Base-by-base conservation (phyloP, 2,888 invertebrate genomes). In the Sphaerophoria taeniata region DNA sequence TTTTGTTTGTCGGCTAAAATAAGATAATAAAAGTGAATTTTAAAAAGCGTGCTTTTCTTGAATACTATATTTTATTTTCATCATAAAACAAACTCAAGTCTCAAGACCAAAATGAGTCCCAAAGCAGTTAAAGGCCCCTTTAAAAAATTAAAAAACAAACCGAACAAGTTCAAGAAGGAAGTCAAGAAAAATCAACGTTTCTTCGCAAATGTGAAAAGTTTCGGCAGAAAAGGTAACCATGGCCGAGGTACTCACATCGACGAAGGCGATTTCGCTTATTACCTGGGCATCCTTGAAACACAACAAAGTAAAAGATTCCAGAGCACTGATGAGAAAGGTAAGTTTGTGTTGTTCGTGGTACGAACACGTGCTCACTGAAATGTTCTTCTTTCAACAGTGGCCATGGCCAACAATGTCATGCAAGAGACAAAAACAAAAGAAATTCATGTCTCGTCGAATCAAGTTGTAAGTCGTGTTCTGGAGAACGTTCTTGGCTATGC, bases 401-500 rank as follows among this genome's bases (percentile, higher is more conserved):
- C 88, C 51, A 91, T 97, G 89, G 95, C 95, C 0, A 94, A 95
- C 88, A 97, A 97, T 90, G 96, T 96, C 0, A 93, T 97, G 73
- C 95, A 95, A 87, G 94, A 96, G 89, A 96, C 95, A 0, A 93
- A 93, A 85, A 94, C 93, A 0, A 94, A 95, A 84, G 97, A 97
- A 91, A 91, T 96, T 0, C 94, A 95, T 51, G 94, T 95, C 51
- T 94, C 95, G 0, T 95, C 95, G 6, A 97, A 97, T 92, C 97
- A 97, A 91, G 93, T 97, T 0, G 96, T 96, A 0, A 14, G 0
- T 96, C 96, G 96, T 87, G 95, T 96, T 0, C 92, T 97, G 1
- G 97, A 97, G 89, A 93, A 94, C n/a, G 92, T 97, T 0, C 91
- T 97, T 0, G 95, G 95, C 0, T 95, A 94, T 82, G 94, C 95